phyloP scores from a whole-genome alignment of 1,140 invertebrate species.

The Trichoplusia ni region DNA sequence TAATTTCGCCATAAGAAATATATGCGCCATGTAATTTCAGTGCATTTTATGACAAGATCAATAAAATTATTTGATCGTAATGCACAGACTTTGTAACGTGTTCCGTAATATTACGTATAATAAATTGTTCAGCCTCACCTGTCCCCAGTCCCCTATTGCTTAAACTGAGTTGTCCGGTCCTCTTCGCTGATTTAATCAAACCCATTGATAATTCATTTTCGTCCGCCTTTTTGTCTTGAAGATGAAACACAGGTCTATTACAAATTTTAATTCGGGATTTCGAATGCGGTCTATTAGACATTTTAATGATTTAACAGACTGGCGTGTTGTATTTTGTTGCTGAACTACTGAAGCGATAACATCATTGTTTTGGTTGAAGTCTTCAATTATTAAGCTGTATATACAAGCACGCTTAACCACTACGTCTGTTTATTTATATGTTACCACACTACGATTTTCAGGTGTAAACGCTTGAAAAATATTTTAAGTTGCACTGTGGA shows the following conservation, averaged over 20 bases:
- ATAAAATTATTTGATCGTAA: no score
- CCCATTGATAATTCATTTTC: constrained; percentile 85
- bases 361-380: constrained; percentile 30
- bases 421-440: not conserved
- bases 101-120: not conserved
- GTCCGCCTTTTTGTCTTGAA: constrained; percentile 85
- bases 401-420: not conserved
- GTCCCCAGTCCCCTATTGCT: constrained; percentile 86
- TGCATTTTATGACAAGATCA: no score
- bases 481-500: no score
- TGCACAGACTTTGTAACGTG: not conserved
- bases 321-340: constrained; percentile 8
- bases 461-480: no score
- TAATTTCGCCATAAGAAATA: no score
- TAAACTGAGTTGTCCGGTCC: constrained; percentile 90
- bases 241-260: constrained; percentile 86
- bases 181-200: constrained; percentile 89
- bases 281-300: constrained; percentile 82
- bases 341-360: constrained; percentile 27
- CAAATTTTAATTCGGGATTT: constrained; percentile 72
- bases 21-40: no score
- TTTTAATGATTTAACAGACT: constrained; percentile 69
- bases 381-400: not conserved
- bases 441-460: no score
- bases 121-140: constrained; percentile 81